Evolutionary conservation across 2,888 invertebrate genomes (phyloP).

Genomic region (Folsomia candida): DNA sequence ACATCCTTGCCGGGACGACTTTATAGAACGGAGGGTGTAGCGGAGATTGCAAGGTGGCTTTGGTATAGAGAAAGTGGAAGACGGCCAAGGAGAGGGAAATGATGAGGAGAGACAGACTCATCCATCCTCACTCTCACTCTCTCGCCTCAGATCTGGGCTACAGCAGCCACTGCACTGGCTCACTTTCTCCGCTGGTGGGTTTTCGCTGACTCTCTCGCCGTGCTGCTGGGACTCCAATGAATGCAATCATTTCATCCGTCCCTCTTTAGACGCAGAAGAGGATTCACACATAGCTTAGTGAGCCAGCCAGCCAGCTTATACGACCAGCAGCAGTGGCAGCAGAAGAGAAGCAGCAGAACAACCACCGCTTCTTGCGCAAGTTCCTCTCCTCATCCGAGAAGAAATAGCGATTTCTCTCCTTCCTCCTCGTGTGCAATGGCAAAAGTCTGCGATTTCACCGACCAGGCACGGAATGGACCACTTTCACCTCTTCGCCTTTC

Average conservation of each 20-base stretch:
- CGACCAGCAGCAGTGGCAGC: not conserved
- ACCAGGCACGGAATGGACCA: not conserved
- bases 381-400: not conserved
- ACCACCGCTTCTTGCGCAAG: not conserved
- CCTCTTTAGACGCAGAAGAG: not conserved
- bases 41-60: not conserved
- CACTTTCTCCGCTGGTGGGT: not conserved
- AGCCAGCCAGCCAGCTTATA: not conserved
- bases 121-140: constrained; percentile 5
- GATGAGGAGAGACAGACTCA: constrained; percentile 6
- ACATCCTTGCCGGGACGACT: not conserved
- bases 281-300: not conserved
- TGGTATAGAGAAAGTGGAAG: not conserved
- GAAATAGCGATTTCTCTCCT: not conserved
- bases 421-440: not conserved
- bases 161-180: not conserved
- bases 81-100: not conserved
- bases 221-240: constrained; percentile 14
- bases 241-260: not conserved
- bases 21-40: not conserved
- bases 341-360: not conserved
- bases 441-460: not conserved
- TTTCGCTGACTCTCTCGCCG: not conserved
- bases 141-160: not conserved
- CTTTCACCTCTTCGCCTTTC: not conserved